phyloP scores from a whole-genome alignment of 2,888 invertebrate genomes.

The Megaustenia siamemsis region DNA sequence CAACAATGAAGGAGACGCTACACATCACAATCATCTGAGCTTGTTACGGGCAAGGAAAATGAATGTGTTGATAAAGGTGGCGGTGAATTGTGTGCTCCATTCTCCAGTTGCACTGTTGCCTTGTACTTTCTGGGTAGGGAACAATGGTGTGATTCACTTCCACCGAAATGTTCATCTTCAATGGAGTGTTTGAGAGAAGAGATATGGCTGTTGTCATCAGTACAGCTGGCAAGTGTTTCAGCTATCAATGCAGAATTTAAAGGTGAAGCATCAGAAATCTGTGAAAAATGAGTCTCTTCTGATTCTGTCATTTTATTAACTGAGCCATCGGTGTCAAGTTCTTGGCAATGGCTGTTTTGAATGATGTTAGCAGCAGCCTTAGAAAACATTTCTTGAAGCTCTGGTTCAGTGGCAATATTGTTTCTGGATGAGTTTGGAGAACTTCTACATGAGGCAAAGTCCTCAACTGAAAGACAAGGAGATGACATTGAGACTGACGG shows the following conservation, averaged over 20 bases:
- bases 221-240: neutral
- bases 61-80: neutral
- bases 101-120: slow-evolving; percentile 23
- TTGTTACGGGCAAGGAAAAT: neutral
- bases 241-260: neutral
- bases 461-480: slow-evolving; percentile 32
- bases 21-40: slow-evolving; percentile 1
- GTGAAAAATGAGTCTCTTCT: neutral
- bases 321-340: neutral
- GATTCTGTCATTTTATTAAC: neutral
- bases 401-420: neutral
- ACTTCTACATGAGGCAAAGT: slow-evolving; percentile 28
- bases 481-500: slow-evolving; percentile 32
- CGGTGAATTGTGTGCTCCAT: neutral
- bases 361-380: neutral
- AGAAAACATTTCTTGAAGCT: neutral
- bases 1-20: neutral
- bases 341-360: neutral
- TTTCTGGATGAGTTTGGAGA: neutral
- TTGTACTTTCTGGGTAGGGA: neutral
- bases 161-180: slow-evolving; percentile 3
- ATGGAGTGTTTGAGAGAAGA: neutral
- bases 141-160: neutral
- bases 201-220: neutral
- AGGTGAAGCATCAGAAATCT: neutral